Conservation (phyloP, 1,140 invertebrate genomes). For the Lepidurus packardi region DNA sequence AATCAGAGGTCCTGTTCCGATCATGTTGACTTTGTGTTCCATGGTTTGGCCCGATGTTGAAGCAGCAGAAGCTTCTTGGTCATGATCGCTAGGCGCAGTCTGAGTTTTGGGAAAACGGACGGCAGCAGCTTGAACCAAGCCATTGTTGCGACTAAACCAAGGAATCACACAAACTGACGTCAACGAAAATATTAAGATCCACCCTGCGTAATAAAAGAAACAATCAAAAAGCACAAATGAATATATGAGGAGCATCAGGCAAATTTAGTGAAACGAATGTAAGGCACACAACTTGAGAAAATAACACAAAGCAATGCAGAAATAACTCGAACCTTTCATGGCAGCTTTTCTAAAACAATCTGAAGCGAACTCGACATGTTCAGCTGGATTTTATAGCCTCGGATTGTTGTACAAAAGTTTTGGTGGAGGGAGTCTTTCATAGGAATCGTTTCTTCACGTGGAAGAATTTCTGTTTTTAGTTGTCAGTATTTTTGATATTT, state of each 20-base stretch:
- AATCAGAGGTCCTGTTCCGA: not conserved
- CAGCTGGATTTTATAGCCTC: not conserved
- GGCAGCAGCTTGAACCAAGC: not conserved
- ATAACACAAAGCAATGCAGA: no score
- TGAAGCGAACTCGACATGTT: not conserved
- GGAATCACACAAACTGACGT: constrained; percentile 5
- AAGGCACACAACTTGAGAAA: no score
- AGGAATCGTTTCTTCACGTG: not conserved
- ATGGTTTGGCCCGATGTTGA: not conserved
- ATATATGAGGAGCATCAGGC: no score
- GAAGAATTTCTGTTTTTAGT: not conserved
- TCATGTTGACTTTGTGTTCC: not conserved
- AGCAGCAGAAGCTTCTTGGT: not conserved
- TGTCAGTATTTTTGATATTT: constrained; percentile 19
- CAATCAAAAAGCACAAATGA: not conserved
- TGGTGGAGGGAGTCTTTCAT: not conserved
- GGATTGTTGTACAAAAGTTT: not conserved
- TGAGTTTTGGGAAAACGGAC: not conserved
- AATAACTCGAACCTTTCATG: not conserved
- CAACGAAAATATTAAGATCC: not conserved
- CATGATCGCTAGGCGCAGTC: not conserved
- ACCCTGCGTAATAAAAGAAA: not conserved
- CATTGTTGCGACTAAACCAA: constrained; percentile 5
- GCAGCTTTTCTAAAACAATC: not conserved
- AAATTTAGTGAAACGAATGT: no score